A percentile compares a stretch with the other conserved stretches of the same genome.
Evolutionary conservation across 2,113 vertebrate species (phyloP).

Genomic region (Serilophus lunatus): DNA sequence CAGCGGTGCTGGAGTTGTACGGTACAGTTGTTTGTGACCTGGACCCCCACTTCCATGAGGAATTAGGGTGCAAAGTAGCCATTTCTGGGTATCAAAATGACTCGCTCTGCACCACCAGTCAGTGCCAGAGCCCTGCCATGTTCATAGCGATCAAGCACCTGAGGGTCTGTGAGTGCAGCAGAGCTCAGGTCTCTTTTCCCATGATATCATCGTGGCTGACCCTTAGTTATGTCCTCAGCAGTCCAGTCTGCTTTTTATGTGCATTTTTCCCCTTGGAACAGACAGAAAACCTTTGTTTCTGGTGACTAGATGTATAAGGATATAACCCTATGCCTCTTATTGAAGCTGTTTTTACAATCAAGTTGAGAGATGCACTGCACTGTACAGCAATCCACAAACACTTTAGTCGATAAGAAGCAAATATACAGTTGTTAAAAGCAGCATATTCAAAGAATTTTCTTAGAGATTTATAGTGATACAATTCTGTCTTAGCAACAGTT

Average conservation of each 20-base stretch:
- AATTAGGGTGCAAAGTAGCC: background rate
- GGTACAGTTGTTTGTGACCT: background rate
- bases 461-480: background rate
- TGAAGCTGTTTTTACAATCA: background rate
- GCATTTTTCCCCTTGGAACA: background rate
- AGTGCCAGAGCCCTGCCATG: background rate
- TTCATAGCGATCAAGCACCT: rapidly evolving
- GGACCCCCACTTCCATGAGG: background rate
- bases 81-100: background rate
- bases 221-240: background rate
- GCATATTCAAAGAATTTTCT: background rate
- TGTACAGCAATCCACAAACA: background rate
- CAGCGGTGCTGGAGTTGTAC: rapidly evolving
- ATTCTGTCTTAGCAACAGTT: background rate
- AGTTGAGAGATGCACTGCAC: background rate
- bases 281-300: background rate
- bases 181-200: background rate
- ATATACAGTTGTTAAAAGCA: background rate
- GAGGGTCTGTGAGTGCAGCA: background rate
- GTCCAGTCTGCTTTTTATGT: background rate
- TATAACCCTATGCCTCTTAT: background rate
- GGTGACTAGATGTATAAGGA: background rate
- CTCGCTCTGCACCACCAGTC: rapidly evolving
- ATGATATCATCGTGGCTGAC: background rate
- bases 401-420: background rate